Percentiles rank a stretch among this genome's conserved stretches.
Evolutionary conservation across 2,797 vertebrate genomes (phyloP).

Genomic region (Anabas testudineus): DNA sequence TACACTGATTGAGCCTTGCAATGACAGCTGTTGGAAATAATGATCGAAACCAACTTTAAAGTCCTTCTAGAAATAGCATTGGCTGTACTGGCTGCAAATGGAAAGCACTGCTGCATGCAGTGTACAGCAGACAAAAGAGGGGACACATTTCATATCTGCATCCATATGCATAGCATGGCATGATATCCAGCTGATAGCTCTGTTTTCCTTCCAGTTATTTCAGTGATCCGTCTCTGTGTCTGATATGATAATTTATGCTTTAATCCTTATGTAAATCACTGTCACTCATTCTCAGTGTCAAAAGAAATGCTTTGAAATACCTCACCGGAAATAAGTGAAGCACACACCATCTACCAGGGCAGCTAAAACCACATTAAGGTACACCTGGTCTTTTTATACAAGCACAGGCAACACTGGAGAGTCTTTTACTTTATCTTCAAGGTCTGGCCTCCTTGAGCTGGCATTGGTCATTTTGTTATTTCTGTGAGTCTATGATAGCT

Average conservation of each 20-base stretch:
- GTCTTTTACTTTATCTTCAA: conserved; percentile 54
- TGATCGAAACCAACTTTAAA: conserved; percentile 66
- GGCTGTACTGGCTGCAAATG: conserved; percentile 27
- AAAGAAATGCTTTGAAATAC: conserved; percentile 47
- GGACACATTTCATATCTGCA: conserved; percentile 36
- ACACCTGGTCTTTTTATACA: conserved; percentile 59
- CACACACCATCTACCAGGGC: conserved; percentile 61
- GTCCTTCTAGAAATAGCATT: conserved; percentile 62
- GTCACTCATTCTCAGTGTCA: conserved; percentile 45
- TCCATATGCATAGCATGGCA: conserved; percentile 46
- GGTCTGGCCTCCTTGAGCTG: conserved; percentile 62
- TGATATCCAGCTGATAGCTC: conserved; percentile 56
- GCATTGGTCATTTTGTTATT: conserved; percentile 42
- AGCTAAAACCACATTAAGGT: conserved; percentile 65
- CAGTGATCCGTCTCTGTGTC: conserved; percentile 48
- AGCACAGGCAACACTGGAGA: conserved; percentile 39
- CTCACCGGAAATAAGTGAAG: conserved; percentile 30
- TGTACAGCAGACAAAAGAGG: conserved; percentile 19
- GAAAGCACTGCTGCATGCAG: conserved; percentile 1
- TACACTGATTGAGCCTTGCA: conserved; percentile 44
- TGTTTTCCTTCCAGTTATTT: conserved; percentile 57
- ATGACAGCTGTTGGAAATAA: conserved; percentile 66
- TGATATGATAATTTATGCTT: conserved; percentile 74
- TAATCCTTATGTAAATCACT: conserved; percentile 74
- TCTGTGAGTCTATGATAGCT: conserved; percentile 21